Conservation (phyloP, 2,113 vertebrate species). For the Chunga burmeisteri region DNA sequence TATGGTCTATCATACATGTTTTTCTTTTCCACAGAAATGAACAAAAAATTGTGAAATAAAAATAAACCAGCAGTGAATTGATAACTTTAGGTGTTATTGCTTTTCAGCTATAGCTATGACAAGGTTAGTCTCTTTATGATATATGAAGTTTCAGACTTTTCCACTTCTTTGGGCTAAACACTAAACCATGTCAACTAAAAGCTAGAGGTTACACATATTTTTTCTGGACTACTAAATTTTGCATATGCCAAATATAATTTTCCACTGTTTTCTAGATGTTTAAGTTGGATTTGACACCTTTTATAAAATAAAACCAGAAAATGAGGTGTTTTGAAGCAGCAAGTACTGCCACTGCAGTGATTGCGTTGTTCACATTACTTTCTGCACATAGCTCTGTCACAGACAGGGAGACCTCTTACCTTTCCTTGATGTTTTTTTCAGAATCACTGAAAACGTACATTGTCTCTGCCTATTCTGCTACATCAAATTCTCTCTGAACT, state of each 20-base stretch:
- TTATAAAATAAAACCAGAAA: neutral
- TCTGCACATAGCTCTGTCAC: neutral
- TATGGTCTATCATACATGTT: fast-evolving
- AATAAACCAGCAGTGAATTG: neutral
- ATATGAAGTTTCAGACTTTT: neutral
- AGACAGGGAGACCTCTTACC: neutral
- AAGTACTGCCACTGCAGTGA: neutral
- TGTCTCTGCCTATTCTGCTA: neutral
- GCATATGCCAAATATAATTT: neutral
- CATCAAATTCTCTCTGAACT: neutral
- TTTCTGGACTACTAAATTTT: neutral
- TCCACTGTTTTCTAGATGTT: neutral
- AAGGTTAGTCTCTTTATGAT: neutral
- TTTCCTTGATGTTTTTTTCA: neutral
- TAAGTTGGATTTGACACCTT: neutral
- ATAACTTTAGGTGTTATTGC: neutral
- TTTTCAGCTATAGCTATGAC: neutral
- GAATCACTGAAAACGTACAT: neutral
- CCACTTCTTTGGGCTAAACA: neutral
- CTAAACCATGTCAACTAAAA: neutral
- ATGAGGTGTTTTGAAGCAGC: neutral
- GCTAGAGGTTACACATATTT: neutral
- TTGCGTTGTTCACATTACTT: neutral
- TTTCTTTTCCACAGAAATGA: neutral
- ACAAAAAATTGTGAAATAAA: neutral